Base-by-base conservation (phyloP, 2,888 invertebrate genomes). In the Byasa hedistus region DNA sequence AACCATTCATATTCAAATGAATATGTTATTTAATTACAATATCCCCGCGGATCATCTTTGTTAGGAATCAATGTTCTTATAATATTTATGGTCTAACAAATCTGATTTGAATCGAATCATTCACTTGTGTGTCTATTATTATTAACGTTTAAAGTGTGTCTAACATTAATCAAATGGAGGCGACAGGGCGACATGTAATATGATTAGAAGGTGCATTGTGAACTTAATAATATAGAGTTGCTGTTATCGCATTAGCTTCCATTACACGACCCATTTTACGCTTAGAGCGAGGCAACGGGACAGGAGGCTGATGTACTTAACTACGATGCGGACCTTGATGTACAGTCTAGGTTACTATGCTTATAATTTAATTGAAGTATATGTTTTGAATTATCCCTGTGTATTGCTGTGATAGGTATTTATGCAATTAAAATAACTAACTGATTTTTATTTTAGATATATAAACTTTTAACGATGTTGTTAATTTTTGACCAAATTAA, bases 201-300 rank as follows among this genome's bases (percentile, higher is more conserved):
- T 62, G 27, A 61, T 71, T 68, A 69, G 60, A 23, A 15, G 24
- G 63, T 32, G 64, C 58, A 65, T 65, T 68, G 66, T 69, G 51
- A 51, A 56, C 65, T 57, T 57, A 56, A 61, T 65, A 39, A 48
- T 51, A 64, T 62, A 65, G 54, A 52, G 61, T 61, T 48, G 24
- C 57, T 65, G 68, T 71, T 69, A 72, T 70, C 69, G 55, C 23
- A 70, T 72, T 64, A 68, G 64, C 57, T 70, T 72, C 70, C 61
- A 69, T 72, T 71, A 72, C 69, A 69, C 69, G 71, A 68, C 59
- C 61, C 61, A 71, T 72, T 69, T 69, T 66, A 23, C 64, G 51
- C 39, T 61, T 24, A 48, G 55, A 52, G 17, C 62, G 52, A 69
- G 63, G 21, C 64, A 60, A 36, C 44, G 61, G 62, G 51, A 56